Base-by-base conservation (phyloP, 2,797 vertebrate genomes). In the Morus bassanus region DNA sequence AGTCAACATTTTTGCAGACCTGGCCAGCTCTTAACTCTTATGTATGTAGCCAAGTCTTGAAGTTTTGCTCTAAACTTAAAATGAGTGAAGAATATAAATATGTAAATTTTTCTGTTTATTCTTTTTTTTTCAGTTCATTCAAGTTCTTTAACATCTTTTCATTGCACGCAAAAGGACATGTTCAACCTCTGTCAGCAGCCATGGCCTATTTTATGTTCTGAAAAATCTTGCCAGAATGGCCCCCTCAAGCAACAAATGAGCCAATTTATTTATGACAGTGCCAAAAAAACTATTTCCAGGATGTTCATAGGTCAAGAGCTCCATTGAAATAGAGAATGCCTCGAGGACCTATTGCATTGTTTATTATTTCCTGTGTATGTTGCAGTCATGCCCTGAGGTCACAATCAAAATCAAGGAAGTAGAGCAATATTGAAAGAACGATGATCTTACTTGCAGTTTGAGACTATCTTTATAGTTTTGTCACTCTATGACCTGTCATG, bases 251-350 rank as follows among this genome's bases (percentile, higher is more conserved):
- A 93, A 88, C 35, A 83, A 93, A 96, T 65, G 51, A 67, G 31
- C 43, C 82, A 48, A 35, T 91, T 96, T 97, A 96, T 96, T 97
- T 96, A 96, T 86, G 79, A 88, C 35, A 61, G 33, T 78, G 84
- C 45, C 81, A 89, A 96, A 85, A 92, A 93, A 83, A n/a, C 78
- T 78, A 65, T 94, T 96, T 96, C 57, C 81, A 88, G 61, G 85
- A 91, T 92, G 79, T 90, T 88, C 73, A 6, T 92, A 92, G 92
- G 94, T 96, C 92, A 96, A 94, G 95, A 95, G 35, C 91, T 61
- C 46, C 56, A 84, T 57, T 95, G 87, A 88, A 94, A 89, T 56
- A 85, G 65, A 93, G 84, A 92, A 92, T 78, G 78, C 31, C 91
- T 92, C 1, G 6, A 91, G 90, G 81, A 78, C 43, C 18, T 93